These are phyloP conservation scores for Myrmecophaga tridactyla DNA, from an alignment of 2,113 vertebrate species.

Conservation along the genomic window DNA sequence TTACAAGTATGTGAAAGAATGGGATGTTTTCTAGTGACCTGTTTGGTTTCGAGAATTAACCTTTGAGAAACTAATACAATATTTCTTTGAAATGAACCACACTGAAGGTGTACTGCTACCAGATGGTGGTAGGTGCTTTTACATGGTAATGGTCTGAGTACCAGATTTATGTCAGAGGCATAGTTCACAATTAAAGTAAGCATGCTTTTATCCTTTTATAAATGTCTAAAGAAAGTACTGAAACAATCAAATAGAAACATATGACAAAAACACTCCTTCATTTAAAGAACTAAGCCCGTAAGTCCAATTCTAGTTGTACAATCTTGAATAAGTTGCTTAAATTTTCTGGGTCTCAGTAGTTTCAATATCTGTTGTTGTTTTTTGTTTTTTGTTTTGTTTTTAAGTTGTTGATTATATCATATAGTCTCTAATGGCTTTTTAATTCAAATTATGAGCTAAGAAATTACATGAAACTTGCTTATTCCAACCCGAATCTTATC, in stretches of 20 bases:
- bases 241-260: not conserved
- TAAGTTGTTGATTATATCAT: not conserved
- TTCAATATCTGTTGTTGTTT: not conserved
- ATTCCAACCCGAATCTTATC: not conserved
- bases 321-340: not conserved
- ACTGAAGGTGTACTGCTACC: not conserved
- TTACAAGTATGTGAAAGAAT: constrained; percentile 87
- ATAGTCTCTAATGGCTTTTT: not conserved
- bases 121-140: not conserved
- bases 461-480: not conserved
- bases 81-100: not conserved
- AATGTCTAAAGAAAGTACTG: not conserved
- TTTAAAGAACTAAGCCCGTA: not conserved
- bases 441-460: not conserved
- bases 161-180: not conserved
- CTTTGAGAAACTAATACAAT: not conserved
- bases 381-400: too few species aligned
- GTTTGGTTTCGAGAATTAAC: not conserved
- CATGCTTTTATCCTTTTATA: not conserved
- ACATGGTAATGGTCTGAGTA: not conserved
- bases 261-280: not conserved
- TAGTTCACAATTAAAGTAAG: not conserved
- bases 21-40: not conserved
- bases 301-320: not conserved
- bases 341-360: not conserved